Conservation (phyloP, 1,140 invertebrate genomes). For the Augochlora pura region DNA sequence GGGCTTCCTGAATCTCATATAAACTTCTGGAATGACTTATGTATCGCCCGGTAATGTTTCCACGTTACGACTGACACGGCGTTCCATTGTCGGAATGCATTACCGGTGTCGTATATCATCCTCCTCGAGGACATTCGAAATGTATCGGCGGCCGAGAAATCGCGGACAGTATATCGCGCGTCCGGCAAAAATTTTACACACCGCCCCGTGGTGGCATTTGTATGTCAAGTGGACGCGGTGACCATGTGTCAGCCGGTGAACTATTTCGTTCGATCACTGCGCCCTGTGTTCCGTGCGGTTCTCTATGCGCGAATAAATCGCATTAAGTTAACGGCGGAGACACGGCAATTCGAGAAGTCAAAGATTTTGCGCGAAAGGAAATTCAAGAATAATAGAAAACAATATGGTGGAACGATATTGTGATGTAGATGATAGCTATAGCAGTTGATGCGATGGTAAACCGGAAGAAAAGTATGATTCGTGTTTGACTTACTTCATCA, state of each 20-base stretch:
- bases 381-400: too few species aligned
- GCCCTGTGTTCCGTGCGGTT: not conserved
- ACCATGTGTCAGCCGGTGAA: not conserved
- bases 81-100: slow-evolving; percentile 21
- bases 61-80: slow-evolving; percentile 7
- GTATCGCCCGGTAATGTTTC: slow-evolving; percentile 1
- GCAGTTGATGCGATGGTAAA: too few species aligned
- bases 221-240: not conserved
- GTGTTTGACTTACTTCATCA: too few species aligned
- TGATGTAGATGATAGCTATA: too few species aligned
- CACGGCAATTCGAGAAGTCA: too few species aligned
- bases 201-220: not conserved
- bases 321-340: too few species aligned
- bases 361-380: too few species aligned
- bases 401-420: too few species aligned
- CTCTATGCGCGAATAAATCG: not conserved
- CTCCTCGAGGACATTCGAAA: not conserved
- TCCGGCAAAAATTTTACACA: not conserved
- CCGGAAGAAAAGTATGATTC: too few species aligned
- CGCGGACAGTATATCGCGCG: not conserved
- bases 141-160: slow-evolving; percentile 17
- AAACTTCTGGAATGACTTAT: slow-evolving; percentile 37
- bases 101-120: slow-evolving; percentile 27
- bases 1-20: slow-evolving; percentile 7
- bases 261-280: not conserved